Evolutionary conservation across 2,113 vertebrate species (phyloP).

Genomic region (Entosphenus tridentatus): DNA sequence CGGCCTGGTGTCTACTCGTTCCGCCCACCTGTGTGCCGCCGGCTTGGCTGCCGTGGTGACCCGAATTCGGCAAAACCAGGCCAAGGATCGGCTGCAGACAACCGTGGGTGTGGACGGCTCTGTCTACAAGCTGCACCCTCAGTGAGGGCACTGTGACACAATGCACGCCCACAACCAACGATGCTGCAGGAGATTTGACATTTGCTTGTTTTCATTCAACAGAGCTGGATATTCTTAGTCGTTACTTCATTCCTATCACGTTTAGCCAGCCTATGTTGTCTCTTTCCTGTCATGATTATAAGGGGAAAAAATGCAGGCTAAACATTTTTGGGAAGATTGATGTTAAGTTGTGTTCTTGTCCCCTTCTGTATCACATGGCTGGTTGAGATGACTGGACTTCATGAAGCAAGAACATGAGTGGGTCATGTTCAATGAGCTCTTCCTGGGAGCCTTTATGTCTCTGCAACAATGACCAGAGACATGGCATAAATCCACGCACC

Average conservation of each 20-base stretch:
- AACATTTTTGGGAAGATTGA: too few relatives aligned
- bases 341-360: too few relatives aligned
- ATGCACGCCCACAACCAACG: background rate
- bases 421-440: background rate
- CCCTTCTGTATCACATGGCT: background rate
- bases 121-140: conserved; percentile 73
- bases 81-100: conserved; percentile 38
- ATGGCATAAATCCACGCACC: too few relatives aligned
- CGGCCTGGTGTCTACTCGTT: conserved; percentile 63
- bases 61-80: conserved; percentile 77
- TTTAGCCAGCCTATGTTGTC: too few relatives aligned
- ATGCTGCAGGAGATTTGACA: too few relatives aligned
- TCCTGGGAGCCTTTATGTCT: background rate
- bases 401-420: too few relatives aligned
- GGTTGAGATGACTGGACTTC: too few relatives aligned
- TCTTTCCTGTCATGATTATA: too few relatives aligned
- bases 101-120: conserved; percentile 68
- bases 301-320: too few relatives aligned
- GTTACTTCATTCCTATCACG: too few relatives aligned
- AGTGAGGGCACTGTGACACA: conserved; percentile 10
- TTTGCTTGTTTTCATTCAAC: too few relatives aligned
- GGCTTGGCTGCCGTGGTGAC: conserved; percentile 44
- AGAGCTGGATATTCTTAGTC: too few relatives aligned
- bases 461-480: background rate
- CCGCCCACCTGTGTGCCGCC: conserved; percentile 56